A percentile compares a stretch with the other conserved stretches of the same genome.
Evolutionary conservation across 2,113 vertebrate species (phyloP).

Genomic region (Ceratotherium simum): DNA sequence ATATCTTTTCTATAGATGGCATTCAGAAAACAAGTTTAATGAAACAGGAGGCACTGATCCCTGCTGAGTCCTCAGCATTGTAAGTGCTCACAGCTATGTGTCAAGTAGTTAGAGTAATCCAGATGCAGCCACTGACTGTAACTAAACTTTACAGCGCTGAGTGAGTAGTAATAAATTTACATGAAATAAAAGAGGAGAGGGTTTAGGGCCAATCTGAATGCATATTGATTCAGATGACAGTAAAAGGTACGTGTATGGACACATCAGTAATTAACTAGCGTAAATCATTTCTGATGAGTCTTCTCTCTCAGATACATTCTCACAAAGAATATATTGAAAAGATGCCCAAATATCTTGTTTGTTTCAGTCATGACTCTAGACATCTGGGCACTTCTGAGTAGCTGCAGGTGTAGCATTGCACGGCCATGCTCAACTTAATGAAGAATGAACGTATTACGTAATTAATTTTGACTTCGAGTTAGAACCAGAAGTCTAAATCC

Average conservation of each 20-base stretch:
- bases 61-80: not conserved
- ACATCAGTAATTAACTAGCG: conserved; percentile 68
- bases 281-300: conserved; percentile 65
- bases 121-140: conserved; percentile 80
- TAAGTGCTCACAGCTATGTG: not conserved
- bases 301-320: conserved; percentile 2
- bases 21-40: not conserved
- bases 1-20: not conserved
- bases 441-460: not conserved
- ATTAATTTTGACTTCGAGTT: conserved; percentile 31
- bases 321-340: not conserved
- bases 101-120: conserved; percentile 80
- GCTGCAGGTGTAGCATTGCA: not conserved
- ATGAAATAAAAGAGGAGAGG: conserved; percentile 79
- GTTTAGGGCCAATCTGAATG: conserved; percentile 68
- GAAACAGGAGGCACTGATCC: not conserved
- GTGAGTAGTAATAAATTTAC: conserved; percentile 70
- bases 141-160: conserved; percentile 79
- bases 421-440: not conserved
- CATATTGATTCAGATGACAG: conserved; percentile 77
- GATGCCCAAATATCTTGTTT: not conserved
- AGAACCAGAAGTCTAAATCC: not conserved
- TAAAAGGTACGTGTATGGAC: conserved; percentile 64
- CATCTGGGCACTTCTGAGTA: not conserved
- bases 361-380: not conserved